Conservation (phyloP, 2,888 invertebrate genomes). For the Cordilura impudica region DNA sequence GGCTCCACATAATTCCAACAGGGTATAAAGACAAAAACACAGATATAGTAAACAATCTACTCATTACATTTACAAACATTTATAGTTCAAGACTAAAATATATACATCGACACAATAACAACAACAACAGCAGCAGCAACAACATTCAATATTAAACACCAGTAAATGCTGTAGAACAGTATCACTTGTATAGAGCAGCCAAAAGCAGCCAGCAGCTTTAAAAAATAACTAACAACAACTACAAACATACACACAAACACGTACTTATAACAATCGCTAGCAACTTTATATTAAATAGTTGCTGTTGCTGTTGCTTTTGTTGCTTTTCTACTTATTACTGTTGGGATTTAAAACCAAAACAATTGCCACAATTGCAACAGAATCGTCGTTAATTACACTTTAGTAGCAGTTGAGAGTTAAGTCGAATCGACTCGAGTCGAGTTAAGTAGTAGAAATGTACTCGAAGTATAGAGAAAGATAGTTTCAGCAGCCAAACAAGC, state of each 20-base stretch:
- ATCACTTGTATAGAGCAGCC: not conserved
- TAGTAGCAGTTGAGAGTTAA: constrained; percentile 59
- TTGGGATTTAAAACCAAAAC: constrained; percentile 74
- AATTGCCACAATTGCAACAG: constrained; percentile 76
- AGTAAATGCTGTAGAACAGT: constrained; percentile 26
- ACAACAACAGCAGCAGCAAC: not conserved
- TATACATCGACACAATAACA: too few species aligned
- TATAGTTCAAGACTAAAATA: constrained; percentile 12
- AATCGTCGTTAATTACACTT: constrained; percentile 76
- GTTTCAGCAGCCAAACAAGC: not conserved
- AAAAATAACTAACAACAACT: too few species aligned
- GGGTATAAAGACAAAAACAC: not conserved
- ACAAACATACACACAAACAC: not conserved
- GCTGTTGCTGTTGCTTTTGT: not conserved
- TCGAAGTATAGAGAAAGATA: not conserved
- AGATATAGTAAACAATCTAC: not conserved
- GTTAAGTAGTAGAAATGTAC: constrained; percentile 14
- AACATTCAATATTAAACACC: constrained; percentile 16
- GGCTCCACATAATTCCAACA: too few species aligned
- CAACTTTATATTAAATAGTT: not conserved
- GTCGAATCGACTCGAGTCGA: not conserved
- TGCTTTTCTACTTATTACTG: constrained; percentile 6
- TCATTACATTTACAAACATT: constrained; percentile 29
- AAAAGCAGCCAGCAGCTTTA: not conserved
- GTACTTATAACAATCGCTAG: not conserved